Evolutionary conservation across 2,888 invertebrate genomes (phyloP).

Genomic region (Trichopria drosophilae): DNA sequence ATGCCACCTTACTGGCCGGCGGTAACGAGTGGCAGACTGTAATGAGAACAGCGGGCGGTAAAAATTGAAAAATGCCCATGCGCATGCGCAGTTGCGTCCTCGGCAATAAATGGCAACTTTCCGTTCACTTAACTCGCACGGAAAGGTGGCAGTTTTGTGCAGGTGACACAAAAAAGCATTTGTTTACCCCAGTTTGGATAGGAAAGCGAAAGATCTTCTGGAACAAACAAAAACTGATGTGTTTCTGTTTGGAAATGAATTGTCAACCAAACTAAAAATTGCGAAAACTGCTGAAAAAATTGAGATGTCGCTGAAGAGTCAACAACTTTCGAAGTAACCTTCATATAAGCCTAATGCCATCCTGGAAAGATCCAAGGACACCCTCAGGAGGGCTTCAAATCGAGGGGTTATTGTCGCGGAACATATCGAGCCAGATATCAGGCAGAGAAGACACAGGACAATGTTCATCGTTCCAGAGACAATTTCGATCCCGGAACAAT

Average conservation of each 20-base stretch:
- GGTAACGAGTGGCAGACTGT: too few relatives aligned
- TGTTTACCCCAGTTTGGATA: slow-evolving; percentile 30
- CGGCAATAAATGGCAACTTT: too few relatives aligned
- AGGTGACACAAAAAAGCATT: too few relatives aligned
- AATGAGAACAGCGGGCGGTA: too few relatives aligned
- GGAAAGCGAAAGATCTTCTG: slow-evolving; percentile 24
- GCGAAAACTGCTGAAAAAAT: slow-evolving; percentile 32
- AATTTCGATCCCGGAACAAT: background rate
- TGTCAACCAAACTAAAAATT: slow-evolving; percentile 23
- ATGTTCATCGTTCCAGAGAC: too few relatives aligned
- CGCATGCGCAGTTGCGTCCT: too few relatives aligned
- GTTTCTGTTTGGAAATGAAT: slow-evolving; percentile 30
- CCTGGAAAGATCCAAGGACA: too few relatives aligned
- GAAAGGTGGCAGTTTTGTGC: too few relatives aligned
- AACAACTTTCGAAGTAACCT: slow-evolving; percentile 12
- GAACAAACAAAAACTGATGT: slow-evolving; percentile 26
- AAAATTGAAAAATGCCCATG: too few relatives aligned
- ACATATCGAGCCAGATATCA: background rate
- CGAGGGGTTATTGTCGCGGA: slow-evolving; percentile 10
- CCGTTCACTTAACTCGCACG: too few relatives aligned
- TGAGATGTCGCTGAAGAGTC: slow-evolving; percentile 26
- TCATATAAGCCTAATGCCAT: slow-evolving; percentile 5
- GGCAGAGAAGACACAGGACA: background rate
- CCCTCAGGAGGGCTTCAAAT: slow-evolving; percentile 21
- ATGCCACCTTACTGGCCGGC: too few relatives aligned